Percentiles rank a stretch among this genome's conserved stretches.
Evolutionary conservation across 2,888 invertebrate species (phyloP).

Genomic region (Barypeithes pellucidus): DNA sequence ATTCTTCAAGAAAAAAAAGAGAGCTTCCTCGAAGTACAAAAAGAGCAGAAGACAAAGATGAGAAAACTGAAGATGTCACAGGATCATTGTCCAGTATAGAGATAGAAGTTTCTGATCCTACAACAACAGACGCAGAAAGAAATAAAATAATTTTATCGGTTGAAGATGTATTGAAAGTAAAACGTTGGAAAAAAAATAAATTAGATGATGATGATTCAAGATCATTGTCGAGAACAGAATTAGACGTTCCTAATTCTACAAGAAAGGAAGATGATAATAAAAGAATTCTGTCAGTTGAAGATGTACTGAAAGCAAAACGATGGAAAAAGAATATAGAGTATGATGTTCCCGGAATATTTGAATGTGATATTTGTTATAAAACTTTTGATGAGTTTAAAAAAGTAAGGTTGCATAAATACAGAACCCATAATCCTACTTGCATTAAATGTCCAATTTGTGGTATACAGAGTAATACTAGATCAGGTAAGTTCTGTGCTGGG

Average conservation of each 20-base stretch:
- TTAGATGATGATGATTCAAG: too few relatives aligned
- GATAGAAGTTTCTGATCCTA: background rate
- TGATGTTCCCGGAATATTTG: background rate
- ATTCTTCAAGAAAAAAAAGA: background rate
- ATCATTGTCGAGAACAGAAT: too few relatives aligned
- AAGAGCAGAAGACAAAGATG: background rate
- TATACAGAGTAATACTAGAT: conserved; percentile 16
- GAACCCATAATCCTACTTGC: conserved; percentile 32
- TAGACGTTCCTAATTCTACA: background rate
- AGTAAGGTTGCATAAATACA: conserved; percentile 15
- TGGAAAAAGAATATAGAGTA: background rate
- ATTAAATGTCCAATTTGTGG: conserved; percentile 32
- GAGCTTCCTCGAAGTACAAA: background rate
- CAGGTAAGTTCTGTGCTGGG: conserved; percentile 19
- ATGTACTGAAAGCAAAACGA: background rate
- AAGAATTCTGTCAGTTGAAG: background rate
- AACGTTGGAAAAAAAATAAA: background rate
- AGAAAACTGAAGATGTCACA: too few relatives aligned
- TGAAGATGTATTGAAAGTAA: background rate
- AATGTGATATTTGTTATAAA: conserved; percentile 28
- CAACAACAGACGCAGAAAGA: background rate
- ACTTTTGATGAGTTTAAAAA: conserved; percentile 13
- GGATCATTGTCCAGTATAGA: too few relatives aligned
- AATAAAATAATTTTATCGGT: background rate
- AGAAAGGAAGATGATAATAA: background rate